Conservation (phyloP, 2,888 invertebrate species). For the Anarsia innoxiella region DNA sequence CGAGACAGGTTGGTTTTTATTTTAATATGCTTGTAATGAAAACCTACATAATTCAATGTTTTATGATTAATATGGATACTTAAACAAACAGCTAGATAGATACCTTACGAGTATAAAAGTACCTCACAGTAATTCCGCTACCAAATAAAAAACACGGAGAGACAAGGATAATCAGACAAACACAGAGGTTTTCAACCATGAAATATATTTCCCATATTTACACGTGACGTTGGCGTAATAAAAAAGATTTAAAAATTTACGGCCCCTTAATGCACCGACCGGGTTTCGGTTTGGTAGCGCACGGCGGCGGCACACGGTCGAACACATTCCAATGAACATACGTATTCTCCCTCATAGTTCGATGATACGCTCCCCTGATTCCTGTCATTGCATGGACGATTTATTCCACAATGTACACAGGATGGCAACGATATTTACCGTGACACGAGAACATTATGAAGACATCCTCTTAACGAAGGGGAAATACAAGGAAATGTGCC, state of each 20-base stretch:
- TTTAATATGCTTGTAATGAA: too few relatives aligned
- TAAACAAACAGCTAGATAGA: too few relatives aligned
- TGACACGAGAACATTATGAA: slow-evolving; percentile 10
- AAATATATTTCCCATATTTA: background rate
- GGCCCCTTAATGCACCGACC: too few relatives aligned
- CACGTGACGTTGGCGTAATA: background rate
- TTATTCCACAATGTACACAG: slow-evolving; percentile 20
- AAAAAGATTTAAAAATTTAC: background rate
- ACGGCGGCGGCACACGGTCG: background rate
- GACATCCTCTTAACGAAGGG: slow-evolving; percentile 10
- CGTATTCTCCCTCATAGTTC: slow-evolving; percentile 16
- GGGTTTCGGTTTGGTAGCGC: too few relatives aligned
- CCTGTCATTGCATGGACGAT: slow-evolving; percentile 26
- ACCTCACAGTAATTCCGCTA: too few relatives aligned
- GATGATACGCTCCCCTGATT: slow-evolving; percentile 24
- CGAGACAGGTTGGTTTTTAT: too few relatives aligned
- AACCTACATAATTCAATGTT: too few relatives aligned
- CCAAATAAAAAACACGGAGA: too few relatives aligned
- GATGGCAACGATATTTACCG: slow-evolving; percentile 17
- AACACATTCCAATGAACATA: slow-evolving; percentile 6
- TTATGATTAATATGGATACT: too few relatives aligned
- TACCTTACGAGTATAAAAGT: too few relatives aligned
- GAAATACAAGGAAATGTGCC: slow-evolving; percentile 10
- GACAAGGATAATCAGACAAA: too few relatives aligned
- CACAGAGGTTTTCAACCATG: too few relatives aligned